phyloP scores from a whole-genome alignment of 2,797 vertebrate genomes.

The Hyperoplus lanceolatus region DNA sequence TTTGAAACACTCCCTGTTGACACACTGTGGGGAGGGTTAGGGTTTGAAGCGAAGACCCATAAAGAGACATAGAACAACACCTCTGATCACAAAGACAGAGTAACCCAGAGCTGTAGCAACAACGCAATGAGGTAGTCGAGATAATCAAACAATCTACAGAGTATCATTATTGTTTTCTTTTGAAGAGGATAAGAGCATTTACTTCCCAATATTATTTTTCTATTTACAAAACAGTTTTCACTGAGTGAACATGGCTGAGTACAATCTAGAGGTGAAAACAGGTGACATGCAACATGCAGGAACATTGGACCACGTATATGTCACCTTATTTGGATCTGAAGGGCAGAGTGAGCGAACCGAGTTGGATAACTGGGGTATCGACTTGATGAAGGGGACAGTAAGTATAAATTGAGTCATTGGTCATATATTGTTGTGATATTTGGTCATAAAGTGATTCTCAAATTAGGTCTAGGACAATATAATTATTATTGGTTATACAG shows the following conservation, averaged over 20 bases:
- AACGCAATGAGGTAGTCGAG: too few species aligned
- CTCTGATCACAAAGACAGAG: too few species aligned
- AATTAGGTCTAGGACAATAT: background rate
- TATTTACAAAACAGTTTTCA: background rate
- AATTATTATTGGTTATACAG: too few species aligned
- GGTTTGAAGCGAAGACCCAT: too few species aligned
- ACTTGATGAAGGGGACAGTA: slow-evolving; percentile 56
- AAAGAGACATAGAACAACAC: too few species aligned
- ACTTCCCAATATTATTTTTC: background rate
- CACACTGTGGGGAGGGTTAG: too few species aligned
- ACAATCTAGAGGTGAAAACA: slow-evolving; percentile 66
- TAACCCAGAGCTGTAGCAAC: too few species aligned
- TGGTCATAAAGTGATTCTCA: background rate
- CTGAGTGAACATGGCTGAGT: slow-evolving; percentile 62
- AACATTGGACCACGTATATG: slow-evolving; percentile 59
- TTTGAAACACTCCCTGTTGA: too few species aligned
- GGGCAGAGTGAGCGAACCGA: slow-evolving; percentile 56
- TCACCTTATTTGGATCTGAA: slow-evolving; percentile 62
- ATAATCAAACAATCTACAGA: too few species aligned
- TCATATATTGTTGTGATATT: too few species aligned
- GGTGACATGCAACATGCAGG: slow-evolving; percentile 53
- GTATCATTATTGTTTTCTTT: too few species aligned
- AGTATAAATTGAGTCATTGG: slow-evolving; percentile 22
- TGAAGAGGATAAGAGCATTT: background rate
- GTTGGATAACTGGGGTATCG: slow-evolving; percentile 53